Base-by-base conservation (phyloP, 2,113 vertebrate genomes). In the Cyprinodon variegatus region DNA sequence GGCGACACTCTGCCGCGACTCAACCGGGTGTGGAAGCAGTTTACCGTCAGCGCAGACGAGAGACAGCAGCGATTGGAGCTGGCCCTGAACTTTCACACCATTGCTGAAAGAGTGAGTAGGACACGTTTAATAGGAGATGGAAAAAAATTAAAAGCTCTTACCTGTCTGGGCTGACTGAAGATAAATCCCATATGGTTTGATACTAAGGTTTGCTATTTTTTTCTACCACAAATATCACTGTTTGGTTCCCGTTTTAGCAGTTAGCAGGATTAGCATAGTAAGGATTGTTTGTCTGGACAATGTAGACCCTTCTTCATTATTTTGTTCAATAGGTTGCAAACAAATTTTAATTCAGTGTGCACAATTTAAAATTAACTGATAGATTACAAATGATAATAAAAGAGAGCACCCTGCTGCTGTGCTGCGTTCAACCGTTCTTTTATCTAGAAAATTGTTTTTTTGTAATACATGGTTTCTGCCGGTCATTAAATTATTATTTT, bases 11-110 rank as follows among this genome's bases (percentile, higher is more conserved):
- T 99, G 81, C 98, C 98, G 12, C 94, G 96, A 7, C 93, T 99
- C 83, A 99, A 98, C 92, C 95, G 98, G 74, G 95, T 97, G 17
- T 99, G 98, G 98, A 99, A 99, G 73, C 98, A 99, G 89, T 99
- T 99, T 84, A 96, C 94, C 29, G 88, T 98, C 87, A 96, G 96
- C 4, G 95, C 96, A 0, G 98, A 99, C 67, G 98, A 99, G 92
- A 92, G 98, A 50, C 96, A 97, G 3, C 96, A 96, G 38, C 89
- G 98, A 4, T 85, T 99, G 90, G 96, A 98, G 88, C 96, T 96
- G 65, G 96, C 97, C 69, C 92, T 95, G 85, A 91, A 91, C 36
- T 99, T 99, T 92, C 97, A 99, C 89, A 92, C 92, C 0, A 93
- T 93, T n/a, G 95, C 96, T 0, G 97, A 99, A 90, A 97, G 95